Evolutionary conservation across 35 echinoderm and acorn worm genomes (phyloP).

Genomic region (Chiridota heheva): DNA sequence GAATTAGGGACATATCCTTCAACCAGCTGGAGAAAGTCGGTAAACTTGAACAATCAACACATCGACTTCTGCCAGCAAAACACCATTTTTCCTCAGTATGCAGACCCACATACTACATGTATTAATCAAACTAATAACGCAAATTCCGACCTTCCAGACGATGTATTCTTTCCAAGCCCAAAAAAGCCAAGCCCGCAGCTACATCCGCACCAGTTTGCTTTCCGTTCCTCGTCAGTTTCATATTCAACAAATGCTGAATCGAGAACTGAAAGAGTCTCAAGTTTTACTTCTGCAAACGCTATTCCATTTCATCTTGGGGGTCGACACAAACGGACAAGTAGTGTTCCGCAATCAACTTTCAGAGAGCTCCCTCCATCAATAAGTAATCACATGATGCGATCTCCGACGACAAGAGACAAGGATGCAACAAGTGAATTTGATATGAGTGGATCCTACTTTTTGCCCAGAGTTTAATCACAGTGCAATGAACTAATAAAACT

Average conservation of each 20-base stretch:
- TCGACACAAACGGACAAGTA: conserved; percentile 21
- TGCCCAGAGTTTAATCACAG: conserved; percentile 2
- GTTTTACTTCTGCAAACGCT: too few species aligned
- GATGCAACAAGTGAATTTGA: conserved; percentile 85
- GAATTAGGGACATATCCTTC: conserved; percentile 18
- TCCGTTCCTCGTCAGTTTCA: conserved; percentile 17
- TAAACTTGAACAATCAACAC: conserved; percentile 42
- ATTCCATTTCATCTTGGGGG: too few species aligned
- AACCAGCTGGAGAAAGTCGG: conserved; percentile 25
- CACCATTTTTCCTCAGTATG: too few species aligned
- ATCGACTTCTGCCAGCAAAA: too few species aligned
- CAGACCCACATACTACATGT: too few species aligned
- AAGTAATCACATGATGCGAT: conserved; percentile 82
- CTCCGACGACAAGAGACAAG: conserved; percentile 65
- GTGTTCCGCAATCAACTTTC: conserved; percentile 32
- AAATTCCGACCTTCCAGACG: too few species aligned
- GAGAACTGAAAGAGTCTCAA: too few species aligned
- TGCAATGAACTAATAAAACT: too few species aligned
- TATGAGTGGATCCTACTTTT: conserved; percentile 59
- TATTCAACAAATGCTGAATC: too few species aligned
- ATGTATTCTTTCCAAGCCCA: too few species aligned
- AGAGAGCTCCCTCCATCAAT: conserved; percentile 66
- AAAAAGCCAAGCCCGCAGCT: too few species aligned
- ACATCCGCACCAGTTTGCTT: conserved; percentile 5
- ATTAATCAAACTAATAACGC: too few species aligned